Evolutionary conservation across 92 coral and sea anemone genomes (phyloP), one percentile per base, ranked within the genome.

Genomic region (Umimayanthus chanpuru): DNA sequence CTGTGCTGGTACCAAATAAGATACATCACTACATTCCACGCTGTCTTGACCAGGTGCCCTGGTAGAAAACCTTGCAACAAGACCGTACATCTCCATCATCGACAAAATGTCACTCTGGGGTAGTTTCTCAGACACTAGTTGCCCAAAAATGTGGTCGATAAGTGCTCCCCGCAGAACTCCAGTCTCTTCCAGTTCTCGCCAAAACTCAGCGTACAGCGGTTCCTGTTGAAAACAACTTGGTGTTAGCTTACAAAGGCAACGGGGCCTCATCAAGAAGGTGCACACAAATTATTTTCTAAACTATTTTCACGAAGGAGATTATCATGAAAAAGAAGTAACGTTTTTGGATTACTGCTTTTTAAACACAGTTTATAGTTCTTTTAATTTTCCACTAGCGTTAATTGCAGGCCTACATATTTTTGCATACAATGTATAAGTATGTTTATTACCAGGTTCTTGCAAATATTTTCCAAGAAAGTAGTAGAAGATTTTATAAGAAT

Each of bases 1-100:
- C 90, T 91, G 93, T 7, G 93, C 91, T 4, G 93, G 93, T 9
- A 91, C 86, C 64, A 91, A 72, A 77, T 91, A 91, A 40, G 89
- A 77, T 32, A 61, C 12, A 20, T 67, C 75, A 25, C 25, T 21
- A 41, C 7, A 11, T 26, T 29, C 9, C 41, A 36, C 64, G 58
- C 64, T n/a, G 14, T 47, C 29, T 25, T 30, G 6, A 20, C 39
- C 26, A 5, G 75, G 50, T 39, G 77, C 11, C n/a, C 47, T 75
- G 41, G 55, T 65, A 29, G 23, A 66, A 65, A 91, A 91, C 70
- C 41, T 82, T 50, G 91, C 93, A 0, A 91, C 44, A 20, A 91
- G 79, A 23, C 93, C 91, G 72, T 81, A 91, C 68, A 41, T 83
- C 76, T 91, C 91, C 93, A 91, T 91, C 93, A 91, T 88, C 32